Evolutionary conservation across 2,888 invertebrate species (phyloP).

Genomic region (Hermodice carunculata): DNA sequence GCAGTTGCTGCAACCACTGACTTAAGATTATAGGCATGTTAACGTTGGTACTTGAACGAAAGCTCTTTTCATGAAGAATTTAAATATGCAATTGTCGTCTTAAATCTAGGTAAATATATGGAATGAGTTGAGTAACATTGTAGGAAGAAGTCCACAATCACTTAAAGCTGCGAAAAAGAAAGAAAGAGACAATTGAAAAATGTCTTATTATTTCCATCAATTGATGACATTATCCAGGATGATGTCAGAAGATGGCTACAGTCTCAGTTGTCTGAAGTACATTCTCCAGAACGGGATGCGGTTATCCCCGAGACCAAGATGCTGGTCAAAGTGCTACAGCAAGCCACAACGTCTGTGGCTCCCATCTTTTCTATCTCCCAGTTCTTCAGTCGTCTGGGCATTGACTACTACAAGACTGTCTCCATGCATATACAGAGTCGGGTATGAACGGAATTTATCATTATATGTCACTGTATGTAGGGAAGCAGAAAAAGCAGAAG

Average conservation of each 20-base stretch:
- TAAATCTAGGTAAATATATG: too few species aligned
- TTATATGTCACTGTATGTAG: not conserved
- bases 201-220: not conserved
- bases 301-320: constrained; percentile 51
- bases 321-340: constrained; percentile 46
- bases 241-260: constrained; percentile 51
- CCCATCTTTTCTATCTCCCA: constrained; percentile 49
- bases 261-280: constrained; percentile 36
- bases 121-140: too few species aligned
- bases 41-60: too few species aligned
- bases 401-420: constrained; percentile 58
- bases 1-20: too few species aligned
- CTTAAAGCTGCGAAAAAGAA: not conserved
- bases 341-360: constrained; percentile 45
- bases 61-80: too few species aligned
- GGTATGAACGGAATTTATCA: constrained; percentile 41
- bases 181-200: not conserved
- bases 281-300: constrained; percentile 48
- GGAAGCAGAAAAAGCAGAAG: too few species aligned
- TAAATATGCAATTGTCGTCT: too few species aligned
- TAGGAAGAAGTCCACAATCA: too few species aligned
- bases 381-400: constrained; percentile 52
- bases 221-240: constrained; percentile 24
- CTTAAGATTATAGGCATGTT: too few species aligned
- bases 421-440: constrained; percentile 55